phyloP scores from a whole-genome alignment of 2,888 invertebrate species.

The Zhengitettix transpicula region DNA sequence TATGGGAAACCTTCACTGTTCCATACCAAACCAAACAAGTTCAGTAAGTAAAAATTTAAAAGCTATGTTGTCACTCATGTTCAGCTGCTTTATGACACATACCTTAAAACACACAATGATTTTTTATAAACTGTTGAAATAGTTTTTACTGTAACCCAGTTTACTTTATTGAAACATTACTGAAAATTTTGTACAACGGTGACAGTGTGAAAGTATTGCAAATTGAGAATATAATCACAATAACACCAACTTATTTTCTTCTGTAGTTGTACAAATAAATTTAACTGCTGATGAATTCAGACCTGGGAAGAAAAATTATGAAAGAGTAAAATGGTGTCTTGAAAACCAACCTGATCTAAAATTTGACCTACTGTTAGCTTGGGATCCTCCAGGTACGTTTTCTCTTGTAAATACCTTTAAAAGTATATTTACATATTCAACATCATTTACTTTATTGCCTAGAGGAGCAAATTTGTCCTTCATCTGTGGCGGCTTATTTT shows the following conservation, averaged over 20 bases:
- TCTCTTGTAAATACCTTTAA: background rate
- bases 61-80: background rate
- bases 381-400: constrained; percentile 31
- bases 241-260: constrained; percentile 3
- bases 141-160: too few species aligned
- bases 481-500: constrained; percentile 42
- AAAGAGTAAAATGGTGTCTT: constrained; percentile 25
- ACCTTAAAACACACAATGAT: too few species aligned
- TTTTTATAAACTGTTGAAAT: too few species aligned
- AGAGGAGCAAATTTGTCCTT: constrained; percentile 33
- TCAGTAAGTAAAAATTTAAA: background rate
- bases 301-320: constrained; percentile 30
- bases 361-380: constrained; percentile 30
- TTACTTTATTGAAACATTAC: background rate
- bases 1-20: constrained; percentile 29
- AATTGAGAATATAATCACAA: background rate
- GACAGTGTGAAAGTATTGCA: background rate
- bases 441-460: constrained; percentile 6
- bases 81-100: too few species aligned
- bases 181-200: background rate
- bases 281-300: constrained; percentile 28
- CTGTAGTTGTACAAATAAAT: constrained; percentile 34
- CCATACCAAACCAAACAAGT: background rate
- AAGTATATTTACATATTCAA: background rate
- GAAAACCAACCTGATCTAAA: constrained; percentile 21